phyloP scores from a whole-genome alignment of 2,113 vertebrate species.

The Rallus limicola region DNA sequence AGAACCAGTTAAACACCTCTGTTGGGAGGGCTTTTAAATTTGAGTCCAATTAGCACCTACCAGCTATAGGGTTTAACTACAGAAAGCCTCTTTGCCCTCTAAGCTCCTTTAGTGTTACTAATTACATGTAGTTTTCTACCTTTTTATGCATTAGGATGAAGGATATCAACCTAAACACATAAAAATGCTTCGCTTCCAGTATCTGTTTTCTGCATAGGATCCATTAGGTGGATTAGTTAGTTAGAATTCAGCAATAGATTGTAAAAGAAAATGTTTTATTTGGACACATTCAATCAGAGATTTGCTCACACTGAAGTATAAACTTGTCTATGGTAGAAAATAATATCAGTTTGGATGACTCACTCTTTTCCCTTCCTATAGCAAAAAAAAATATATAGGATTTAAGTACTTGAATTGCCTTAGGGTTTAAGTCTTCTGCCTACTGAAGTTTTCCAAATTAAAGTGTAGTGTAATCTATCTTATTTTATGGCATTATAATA shows the following conservation, averaged over 20 bases:
- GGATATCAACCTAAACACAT: not conserved
- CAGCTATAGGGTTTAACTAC: not conserved
- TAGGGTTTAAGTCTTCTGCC: not conserved
- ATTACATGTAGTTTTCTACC: not conserved
- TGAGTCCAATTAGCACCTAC: not conserved
- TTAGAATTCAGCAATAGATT: not conserved
- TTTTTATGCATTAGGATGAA: not conserved
- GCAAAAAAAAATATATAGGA: not conserved
- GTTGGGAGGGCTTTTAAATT: not conserved
- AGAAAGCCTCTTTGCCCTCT: not conserved
- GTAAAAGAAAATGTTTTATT: not conserved
- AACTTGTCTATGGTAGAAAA: not conserved
- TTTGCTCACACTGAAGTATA: not conserved
- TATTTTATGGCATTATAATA: not conserved
- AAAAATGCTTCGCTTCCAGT: not conserved
- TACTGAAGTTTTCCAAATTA: conserved; percentile 3
- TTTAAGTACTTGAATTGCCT: conserved; percentile 3
- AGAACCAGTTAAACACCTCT: not conserved
- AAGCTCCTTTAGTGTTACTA: not conserved
- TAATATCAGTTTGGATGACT: not conserved
- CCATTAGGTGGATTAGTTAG: not conserved
- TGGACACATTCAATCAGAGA: not conserved
- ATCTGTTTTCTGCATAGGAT: not conserved
- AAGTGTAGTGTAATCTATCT: not conserved
- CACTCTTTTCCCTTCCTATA: not conserved